Percentiles rank a stretch among this genome's conserved stretches.
These are phyloP conservation scores for Cydia pomonella DNA, from an alignment of 1,140 invertebrate species.

Conservation along the genomic window DNA sequence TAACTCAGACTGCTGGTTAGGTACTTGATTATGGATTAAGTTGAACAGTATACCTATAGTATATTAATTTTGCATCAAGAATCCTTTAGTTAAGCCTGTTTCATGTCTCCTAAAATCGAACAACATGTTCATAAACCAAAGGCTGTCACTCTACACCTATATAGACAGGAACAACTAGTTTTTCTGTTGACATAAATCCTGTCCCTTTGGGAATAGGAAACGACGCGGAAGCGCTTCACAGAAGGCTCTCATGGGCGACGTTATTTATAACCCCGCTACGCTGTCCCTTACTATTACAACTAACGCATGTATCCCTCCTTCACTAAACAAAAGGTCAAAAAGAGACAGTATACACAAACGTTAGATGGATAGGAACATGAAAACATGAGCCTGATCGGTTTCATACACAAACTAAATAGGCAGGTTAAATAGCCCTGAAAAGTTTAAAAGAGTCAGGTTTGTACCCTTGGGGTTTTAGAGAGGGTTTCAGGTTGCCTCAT, in stretches of 20 bases:
- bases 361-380: neutral
- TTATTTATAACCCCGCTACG: constrained; percentile 55
- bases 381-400: constrained; percentile 6
- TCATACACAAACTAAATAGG: constrained; percentile 29
- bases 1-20: too few species aligned
- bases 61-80: too few species aligned
- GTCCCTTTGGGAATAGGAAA: constrained; percentile 50
- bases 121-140: constrained; percentile 8
- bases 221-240: constrained; percentile 56
- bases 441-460: constrained; percentile 19
- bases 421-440: constrained; percentile 26
- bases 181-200: constrained; percentile 65
- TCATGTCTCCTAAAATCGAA: neutral
- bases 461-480: constrained; percentile 2
- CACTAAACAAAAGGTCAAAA: neutral
- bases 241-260: constrained; percentile 52
- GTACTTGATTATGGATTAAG: too few species aligned
- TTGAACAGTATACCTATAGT: too few species aligned
- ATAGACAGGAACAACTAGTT: constrained; percentile 49
- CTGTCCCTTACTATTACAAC: constrained; percentile 2
- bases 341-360: neutral
- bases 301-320: neutral
- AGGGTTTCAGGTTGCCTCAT: constrained; percentile 5
- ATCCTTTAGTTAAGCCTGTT: too few species aligned
- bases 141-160: constrained; percentile 35